A percentile compares a stretch with the other conserved stretches of the same genome.
phyloP scores from a whole-genome alignment of 2,113 vertebrate genomes.

The Erythrolamprus reginae region DNA sequence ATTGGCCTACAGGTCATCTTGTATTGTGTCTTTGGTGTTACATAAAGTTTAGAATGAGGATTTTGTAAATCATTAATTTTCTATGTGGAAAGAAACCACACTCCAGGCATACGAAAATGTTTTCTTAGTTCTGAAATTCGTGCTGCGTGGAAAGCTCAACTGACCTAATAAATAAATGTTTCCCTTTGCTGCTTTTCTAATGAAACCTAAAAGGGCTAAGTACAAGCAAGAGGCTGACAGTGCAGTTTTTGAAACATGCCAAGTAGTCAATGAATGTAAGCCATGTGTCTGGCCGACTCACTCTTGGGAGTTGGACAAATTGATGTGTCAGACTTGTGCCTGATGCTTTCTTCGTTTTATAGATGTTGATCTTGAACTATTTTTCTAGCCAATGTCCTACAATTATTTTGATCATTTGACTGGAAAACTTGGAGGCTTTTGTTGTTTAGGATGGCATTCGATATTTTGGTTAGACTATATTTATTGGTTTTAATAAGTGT shows the following conservation, averaged over 20 bases:
- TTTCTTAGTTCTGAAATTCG: background rate
- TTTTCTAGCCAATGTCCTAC: background rate
- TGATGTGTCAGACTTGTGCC: background rate
- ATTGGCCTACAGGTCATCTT: background rate
- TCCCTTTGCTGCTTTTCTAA: background rate
- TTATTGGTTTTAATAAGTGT: too few species aligned
- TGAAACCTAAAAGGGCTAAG: accelerated
- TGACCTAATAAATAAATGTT: background rate
- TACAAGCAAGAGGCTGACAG: background rate
- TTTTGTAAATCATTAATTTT: background rate
- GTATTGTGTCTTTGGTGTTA: background rate
- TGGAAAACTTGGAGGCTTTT: background rate
- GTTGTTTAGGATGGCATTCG: background rate
- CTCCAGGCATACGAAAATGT: background rate
- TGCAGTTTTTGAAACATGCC: background rate
- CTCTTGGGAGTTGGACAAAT: background rate
- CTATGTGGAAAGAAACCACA: background rate
- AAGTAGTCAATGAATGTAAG: background rate
- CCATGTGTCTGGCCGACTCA: background rate
- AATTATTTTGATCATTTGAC: background rate
- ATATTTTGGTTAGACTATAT: background rate
- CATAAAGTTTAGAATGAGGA: background rate
- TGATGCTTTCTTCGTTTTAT: background rate
- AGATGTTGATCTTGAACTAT: background rate
- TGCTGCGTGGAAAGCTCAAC: background rate